Evolutionary conservation across 1,140 invertebrate genomes (phyloP).

Genomic region (Drosophila repletoides): DNA sequence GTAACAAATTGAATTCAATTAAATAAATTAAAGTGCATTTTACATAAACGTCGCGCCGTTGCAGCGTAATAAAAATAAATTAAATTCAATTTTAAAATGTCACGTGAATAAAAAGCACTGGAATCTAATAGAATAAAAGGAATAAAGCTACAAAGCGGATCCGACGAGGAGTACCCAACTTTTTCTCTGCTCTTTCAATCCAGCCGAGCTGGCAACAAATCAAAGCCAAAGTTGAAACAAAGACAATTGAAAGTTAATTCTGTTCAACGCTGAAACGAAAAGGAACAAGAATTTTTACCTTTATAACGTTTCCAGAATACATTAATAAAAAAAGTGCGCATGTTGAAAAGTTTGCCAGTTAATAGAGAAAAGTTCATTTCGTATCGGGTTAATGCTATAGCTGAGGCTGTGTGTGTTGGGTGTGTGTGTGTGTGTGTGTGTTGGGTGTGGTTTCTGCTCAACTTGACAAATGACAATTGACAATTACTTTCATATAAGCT

Average conservation of each 20-base stretch:
- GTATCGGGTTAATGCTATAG: constrained; percentile 5
- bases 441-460: neutral
- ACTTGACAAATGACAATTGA: constrained; percentile 70
- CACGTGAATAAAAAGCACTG: constrained; percentile 22
- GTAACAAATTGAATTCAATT: constrained; percentile 75
- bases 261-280: neutral
- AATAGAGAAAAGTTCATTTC: constrained; percentile 65
- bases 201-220: constrained; percentile 39
- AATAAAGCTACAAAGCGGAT: too few relatives aligned
- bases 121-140: too few relatives aligned
- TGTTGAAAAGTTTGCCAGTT: constrained; percentile 63
- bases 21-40: constrained; percentile 79
- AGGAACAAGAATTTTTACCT: constrained; percentile 27
- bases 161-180: too few relatives aligned
- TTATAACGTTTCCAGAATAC: constrained; percentile 52
- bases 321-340: constrained; percentile 66
- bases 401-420: constrained; percentile 19
- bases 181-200: constrained; percentile 39
- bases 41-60: constrained; percentile 53
- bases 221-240: constrained; percentile 62
- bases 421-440: constrained; percentile 3
- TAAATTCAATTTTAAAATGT: constrained; percentile 60
- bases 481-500: constrained; percentile 29
- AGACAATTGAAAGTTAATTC: constrained; percentile 48
- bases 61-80: constrained; percentile 49